Evolutionary conservation across 92 coral and sea anemone genomes (phyloP).

Genomic region (Montipora capitata): DNA sequence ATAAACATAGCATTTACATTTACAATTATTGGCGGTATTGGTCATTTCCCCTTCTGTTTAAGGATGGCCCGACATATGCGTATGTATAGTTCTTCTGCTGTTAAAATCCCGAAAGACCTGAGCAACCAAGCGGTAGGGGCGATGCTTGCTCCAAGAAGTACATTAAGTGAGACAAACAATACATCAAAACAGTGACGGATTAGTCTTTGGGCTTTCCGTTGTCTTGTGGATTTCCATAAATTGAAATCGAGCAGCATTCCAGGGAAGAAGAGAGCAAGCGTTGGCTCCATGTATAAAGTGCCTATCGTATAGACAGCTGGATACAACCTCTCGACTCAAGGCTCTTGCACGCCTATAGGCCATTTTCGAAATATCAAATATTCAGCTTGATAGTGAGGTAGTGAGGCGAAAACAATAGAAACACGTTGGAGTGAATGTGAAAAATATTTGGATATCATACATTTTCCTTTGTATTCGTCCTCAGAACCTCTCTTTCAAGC

Average conservation of each 20-base stretch:
- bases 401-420: too few relatives aligned
- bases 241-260: slow-evolving; percentile 64
- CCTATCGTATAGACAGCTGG: slow-evolving; percentile 76
- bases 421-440: too few relatives aligned
- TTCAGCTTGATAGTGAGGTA: too few relatives aligned
- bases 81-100: slow-evolving; percentile 66
- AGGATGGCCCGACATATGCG: slow-evolving; percentile 63
- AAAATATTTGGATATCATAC: too few relatives aligned
- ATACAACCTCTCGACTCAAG: slow-evolving; percentile 54
- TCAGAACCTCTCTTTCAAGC: too few relatives aligned
- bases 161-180: not conserved
- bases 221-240: slow-evolving; percentile 31
- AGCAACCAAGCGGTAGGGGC: slow-evolving; percentile 70
- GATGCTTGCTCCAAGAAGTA: slow-evolving; percentile 43
- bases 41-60: not conserved
- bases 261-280: slow-evolving; percentile 60
- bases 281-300: slow-evolving; percentile 72
- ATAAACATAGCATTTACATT: too few relatives aligned
- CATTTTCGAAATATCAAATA: too few relatives aligned
- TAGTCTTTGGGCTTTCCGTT: not conserved
- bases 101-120: slow-evolving; percentile 41
- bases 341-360: slow-evolving; percentile 61
- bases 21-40: not conserved
- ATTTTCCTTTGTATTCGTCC: too few relatives aligned
- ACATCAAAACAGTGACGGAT: not conserved